Evolutionary conservation across 2,888 invertebrate species (phyloP).

Genomic region (Mechanitis mazaeus): DNA sequence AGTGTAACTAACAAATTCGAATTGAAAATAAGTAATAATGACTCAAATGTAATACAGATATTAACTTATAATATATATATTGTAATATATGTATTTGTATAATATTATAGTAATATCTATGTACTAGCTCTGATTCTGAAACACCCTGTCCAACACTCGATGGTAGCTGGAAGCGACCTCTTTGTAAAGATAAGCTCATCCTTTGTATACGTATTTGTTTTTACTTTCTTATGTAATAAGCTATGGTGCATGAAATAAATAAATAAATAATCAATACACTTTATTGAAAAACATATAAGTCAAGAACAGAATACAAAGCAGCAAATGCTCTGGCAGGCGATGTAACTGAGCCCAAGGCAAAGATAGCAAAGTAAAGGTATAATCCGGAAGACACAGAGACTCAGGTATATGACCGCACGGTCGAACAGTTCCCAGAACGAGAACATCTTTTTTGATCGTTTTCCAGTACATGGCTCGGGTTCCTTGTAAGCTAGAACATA

Average conservation of each 20-base stretch:
- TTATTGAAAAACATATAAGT: conserved; percentile 6
- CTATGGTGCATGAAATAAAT: neutral
- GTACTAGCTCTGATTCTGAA: too few species aligned
- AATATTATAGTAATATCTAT: too few species aligned
- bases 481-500: conserved; percentile 34
- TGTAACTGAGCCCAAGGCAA: conserved; percentile 32
- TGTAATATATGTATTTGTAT: too few species aligned
- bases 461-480: conserved; percentile 35
- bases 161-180: too few species aligned
- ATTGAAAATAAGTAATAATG: too few species aligned
- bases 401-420: conserved; percentile 11
- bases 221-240: too few species aligned
- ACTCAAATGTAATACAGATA: too few species aligned
- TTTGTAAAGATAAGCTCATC: too few species aligned
- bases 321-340: conserved; percentile 32
- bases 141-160: too few species aligned
- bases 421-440: conserved; percentile 30
- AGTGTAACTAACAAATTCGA: too few species aligned
- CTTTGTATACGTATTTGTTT: too few species aligned
- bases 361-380: conserved; percentile 38
- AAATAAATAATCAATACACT: neutral
- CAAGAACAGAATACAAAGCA: conserved; percentile 42
- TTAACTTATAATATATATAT: too few species aligned
- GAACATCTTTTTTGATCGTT: conserved; percentile 30
- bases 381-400: conserved; percentile 24